Conservation (phyloP, 1,140 invertebrate species). For the Heliconius eleuchia region DNA sequence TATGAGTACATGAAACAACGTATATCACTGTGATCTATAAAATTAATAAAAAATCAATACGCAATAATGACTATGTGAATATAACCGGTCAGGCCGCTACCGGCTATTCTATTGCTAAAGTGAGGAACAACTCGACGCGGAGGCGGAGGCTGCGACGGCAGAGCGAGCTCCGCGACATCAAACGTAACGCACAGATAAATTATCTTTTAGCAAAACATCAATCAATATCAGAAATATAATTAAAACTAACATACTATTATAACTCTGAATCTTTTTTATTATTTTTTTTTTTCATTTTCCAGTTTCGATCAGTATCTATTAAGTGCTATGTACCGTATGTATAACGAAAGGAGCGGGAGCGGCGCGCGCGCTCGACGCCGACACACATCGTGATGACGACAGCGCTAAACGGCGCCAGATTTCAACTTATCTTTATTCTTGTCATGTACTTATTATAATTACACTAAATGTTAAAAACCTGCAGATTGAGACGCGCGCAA, state of each 20-base stretch:
- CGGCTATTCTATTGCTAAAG: not conserved
- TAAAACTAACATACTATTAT: constrained; percentile 81
- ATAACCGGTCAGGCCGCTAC: constrained; percentile 23
- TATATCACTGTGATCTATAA: not conserved
- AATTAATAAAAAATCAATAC: not conserved
- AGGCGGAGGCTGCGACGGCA: constrained; percentile 49
- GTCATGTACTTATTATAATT: not conserved
- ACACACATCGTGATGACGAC: constrained; percentile 23
- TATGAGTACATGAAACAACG: not conserved
- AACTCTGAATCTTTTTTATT: constrained; percentile 65
- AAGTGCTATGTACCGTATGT: constrained; percentile 61
- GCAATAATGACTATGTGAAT: not conserved
- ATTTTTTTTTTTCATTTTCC: constrained; percentile 61
- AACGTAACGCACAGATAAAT: constrained; percentile 79
- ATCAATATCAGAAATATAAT: constrained; percentile 81
- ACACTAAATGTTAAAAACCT: not conserved
- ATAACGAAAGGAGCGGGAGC: constrained; percentile 58
- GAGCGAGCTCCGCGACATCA: constrained; percentile 55
- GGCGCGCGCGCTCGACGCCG: constrained; percentile 49
- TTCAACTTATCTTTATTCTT: not conserved
- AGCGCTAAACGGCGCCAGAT: not conserved
- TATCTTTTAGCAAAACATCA: constrained; percentile 80
- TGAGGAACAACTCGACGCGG: constrained; percentile 19
- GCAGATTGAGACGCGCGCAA: not conserved
- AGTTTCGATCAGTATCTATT: constrained; percentile 69